These are phyloP conservation scores for Aculops lycopersici DNA, from an alignment of 1,140 invertebrate species.

Conservation along the genomic window DNA sequence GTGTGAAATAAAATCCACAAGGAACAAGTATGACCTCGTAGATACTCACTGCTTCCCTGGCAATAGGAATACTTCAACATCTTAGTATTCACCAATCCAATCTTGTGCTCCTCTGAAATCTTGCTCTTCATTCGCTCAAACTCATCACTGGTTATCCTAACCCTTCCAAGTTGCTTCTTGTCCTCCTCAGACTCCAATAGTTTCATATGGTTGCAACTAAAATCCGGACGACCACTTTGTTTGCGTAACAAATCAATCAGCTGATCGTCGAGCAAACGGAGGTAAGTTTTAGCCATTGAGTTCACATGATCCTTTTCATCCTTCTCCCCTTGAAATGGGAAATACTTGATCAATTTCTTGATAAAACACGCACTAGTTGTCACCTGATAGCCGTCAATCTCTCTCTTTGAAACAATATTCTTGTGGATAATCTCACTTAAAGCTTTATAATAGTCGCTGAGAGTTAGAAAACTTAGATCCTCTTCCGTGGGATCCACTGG, in stretches of 20 bases:
- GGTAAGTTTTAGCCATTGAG: neutral
- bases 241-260: too few relatives aligned
- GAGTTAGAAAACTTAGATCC: neutral
- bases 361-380: neutral
- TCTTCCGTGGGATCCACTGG: neutral
- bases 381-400: neutral
- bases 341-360: neutral
- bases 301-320: too few relatives aligned
- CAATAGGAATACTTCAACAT: slow-evolving; percentile 49
- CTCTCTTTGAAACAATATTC: neutral
- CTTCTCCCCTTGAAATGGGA: too few relatives aligned
- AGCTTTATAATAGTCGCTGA: neutral
- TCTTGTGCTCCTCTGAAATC: neutral
- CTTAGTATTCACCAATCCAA: neutral
- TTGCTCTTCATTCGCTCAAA: neutral
- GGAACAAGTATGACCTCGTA: slow-evolving; percentile 69
- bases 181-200: neutral
- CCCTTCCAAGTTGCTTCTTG: neutral
- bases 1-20: slow-evolving; percentile 83
- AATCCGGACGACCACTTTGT: too few relatives aligned
- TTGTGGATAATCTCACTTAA: neutral
- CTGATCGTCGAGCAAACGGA: neutral
- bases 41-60: slow-evolving; percentile 30
- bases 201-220: neutral
- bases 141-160: neutral